These are phyloP conservation scores for Pteropus alecto DNA, from an alignment of 2,113 vertebrate species.

Conservation along the genomic window DNA sequence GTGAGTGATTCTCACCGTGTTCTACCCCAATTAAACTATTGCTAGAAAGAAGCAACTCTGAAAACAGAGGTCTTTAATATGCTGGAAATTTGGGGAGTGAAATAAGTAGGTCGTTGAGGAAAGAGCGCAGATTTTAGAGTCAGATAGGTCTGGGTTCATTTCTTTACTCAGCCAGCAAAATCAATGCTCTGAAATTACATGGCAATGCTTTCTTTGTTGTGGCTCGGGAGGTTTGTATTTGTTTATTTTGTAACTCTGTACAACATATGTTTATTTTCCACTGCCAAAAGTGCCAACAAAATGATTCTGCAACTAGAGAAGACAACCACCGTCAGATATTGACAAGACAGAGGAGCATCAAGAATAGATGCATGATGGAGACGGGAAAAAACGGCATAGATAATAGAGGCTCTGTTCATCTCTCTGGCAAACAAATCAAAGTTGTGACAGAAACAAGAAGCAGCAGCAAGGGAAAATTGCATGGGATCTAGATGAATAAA, in stretches of 20 bases:
- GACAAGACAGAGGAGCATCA: neutral
- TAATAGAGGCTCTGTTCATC: too few species aligned
- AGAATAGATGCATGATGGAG: neutral
- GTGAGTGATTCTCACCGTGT: neutral
- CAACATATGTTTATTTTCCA: neutral
- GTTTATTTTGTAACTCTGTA: neutral
- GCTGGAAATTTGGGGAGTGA: neutral
- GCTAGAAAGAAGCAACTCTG: neutral
- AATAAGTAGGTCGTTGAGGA: neutral
- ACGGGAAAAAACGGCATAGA: too few species aligned
- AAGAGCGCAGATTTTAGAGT: neutral
- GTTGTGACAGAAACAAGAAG: too few species aligned
- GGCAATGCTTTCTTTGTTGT: neutral
- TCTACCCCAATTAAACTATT: neutral
- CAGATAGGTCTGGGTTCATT: neutral
- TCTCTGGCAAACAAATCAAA: too few species aligned
- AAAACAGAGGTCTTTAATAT: neutral
- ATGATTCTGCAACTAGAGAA: neutral
- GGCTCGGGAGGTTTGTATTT: neutral
- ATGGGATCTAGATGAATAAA: too few species aligned
- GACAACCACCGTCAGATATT: neutral
- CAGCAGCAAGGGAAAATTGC: too few species aligned
- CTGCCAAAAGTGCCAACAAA: neutral
- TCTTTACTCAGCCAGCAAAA: neutral
- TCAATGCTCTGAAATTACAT: neutral